Conservation (phyloP, 2,113 vertebrate genomes). For the Menidia beryllina region DNA sequence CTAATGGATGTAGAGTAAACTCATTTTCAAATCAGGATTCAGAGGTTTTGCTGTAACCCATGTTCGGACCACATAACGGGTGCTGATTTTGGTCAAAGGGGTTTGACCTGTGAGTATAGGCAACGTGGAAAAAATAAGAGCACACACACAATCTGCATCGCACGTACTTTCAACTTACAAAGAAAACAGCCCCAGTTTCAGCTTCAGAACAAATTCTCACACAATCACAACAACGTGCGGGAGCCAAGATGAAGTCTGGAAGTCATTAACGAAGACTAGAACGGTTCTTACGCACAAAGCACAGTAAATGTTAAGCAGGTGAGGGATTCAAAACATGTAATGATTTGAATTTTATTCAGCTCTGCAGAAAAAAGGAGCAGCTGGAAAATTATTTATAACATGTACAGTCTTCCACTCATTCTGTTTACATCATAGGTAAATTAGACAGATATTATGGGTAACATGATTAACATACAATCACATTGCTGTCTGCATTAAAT, state of each 20-base stretch:
- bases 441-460: no score
- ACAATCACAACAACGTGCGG: slow-evolving; percentile 35
- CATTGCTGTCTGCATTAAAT: no score
- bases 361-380: neutral
- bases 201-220: slow-evolving; percentile 35
- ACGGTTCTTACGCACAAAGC: slow-evolving; percentile 47
- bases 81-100: neutral
- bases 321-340: slow-evolving; percentile 51
- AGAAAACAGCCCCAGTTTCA: slow-evolving; percentile 31
- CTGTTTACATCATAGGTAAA: no score
- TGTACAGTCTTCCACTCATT: no score
- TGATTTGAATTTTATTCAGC: slow-evolving; percentile 18
- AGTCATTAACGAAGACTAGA: slow-evolving; percentile 58
- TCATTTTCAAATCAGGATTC: slow-evolving; percentile 10
- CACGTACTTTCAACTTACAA: slow-evolving; percentile 18
- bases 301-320: slow-evolving; percentile 75
- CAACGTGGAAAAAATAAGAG: neutral
- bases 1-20: slow-evolving; percentile 5
- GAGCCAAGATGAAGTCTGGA: slow-evolving; percentile 65
- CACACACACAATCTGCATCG: neutral
- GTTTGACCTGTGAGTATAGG: slow-evolving; percentile 3
- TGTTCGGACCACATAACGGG: fast-evolving
- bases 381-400: no score
- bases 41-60: neutral
- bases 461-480: no score